Conservation (phyloP, 2,113 vertebrate genomes). For the Oryzias woworae region DNA sequence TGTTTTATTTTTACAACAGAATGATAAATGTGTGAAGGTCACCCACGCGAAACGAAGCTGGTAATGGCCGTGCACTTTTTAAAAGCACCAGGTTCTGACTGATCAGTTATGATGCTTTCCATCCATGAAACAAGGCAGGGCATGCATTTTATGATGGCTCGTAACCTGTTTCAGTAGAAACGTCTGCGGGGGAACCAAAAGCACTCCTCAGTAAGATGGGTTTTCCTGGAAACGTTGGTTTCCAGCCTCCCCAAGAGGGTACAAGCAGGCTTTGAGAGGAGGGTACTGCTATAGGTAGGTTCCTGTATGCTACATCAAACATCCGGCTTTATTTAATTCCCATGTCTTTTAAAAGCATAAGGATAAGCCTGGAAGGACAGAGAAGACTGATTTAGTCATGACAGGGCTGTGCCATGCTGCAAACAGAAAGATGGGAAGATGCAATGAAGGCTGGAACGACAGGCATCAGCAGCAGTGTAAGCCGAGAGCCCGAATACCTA, state of each 20-base stretch:
- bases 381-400: conserved; percentile 52
- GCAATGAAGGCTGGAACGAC: conserved; percentile 31
- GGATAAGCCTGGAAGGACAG: conserved; percentile 35
- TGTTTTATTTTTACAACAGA: background rate
- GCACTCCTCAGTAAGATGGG: conserved; percentile 25
- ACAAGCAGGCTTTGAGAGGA: conserved; percentile 33
- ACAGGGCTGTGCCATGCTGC: conserved; percentile 12
- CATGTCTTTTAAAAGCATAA: conserved; percentile 58
- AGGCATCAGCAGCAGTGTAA: conserved; percentile 54
- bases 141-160: conserved; percentile 25
- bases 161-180: conserved; percentile 27
- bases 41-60: too few relatives aligned
- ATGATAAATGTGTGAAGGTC: too few relatives aligned
- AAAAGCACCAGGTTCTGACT: too few relatives aligned
- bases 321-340: conserved; percentile 29
- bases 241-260: conserved; percentile 40
- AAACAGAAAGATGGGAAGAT: background rate
- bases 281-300: conserved; percentile 38
- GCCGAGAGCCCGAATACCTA: conserved; percentile 63
- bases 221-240: conserved; percentile 47
- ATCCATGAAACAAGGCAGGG: conserved; percentile 1
- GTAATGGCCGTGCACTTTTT: too few relatives aligned
- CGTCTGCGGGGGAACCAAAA: conserved; percentile 7
- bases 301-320: conserved; percentile 57
- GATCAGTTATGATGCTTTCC: background rate